Base-by-base conservation (phyloP, 2,888 invertebrate species). In the Papilio elwesi region DNA sequence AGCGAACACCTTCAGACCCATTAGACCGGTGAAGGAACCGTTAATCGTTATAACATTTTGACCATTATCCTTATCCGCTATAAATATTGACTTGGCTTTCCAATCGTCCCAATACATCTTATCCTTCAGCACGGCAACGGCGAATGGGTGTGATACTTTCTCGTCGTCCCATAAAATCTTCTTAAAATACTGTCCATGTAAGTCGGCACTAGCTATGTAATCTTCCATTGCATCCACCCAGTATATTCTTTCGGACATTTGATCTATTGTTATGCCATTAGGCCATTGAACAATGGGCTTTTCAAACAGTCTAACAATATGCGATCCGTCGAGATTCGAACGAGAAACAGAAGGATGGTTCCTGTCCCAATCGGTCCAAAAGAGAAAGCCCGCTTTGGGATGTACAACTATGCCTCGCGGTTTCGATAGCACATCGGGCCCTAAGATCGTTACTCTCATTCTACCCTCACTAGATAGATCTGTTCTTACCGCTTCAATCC, bases 41-140 rank as follows among this genome's bases (percentile, higher is more conserved):
- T 95, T 93, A 0, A 97, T 93, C 0, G 94, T 93, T 12, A 92
- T 87, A 13, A 96, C 92, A 47, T 95, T 95, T 3, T 93, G 90
- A 0, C 97, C 97, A 65, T 95, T 95, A 82, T 97, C 96, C 85
- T 98, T 98, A 80, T 97, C 97, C 0, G 97, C 96, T 7, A 96
- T 94, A 82, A 97, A 97, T 71, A 98, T 96, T 43, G 96, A 95
- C 74, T 96, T 96, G 66, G 95, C 95, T 79, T 96, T 96, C 97
- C 97, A 98, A 85, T 98, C 98, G 81, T 98, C 97, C 98, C 98
- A 98, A 82, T 97, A 98, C 94, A 98, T 95, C 78, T 95, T 95
- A 81, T 97, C 96, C 87, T 98, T 98, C 82, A 97, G 96, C 0
- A 98, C 96, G 0, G 96, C 97, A 0, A 98, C 96, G 0, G 97